A percentile compares a stretch with the other conserved stretches of the same genome.
Evolutionary conservation across 2,113 vertebrate genomes (phyloP).

Genomic region (Perognathus longimembris): DNA sequence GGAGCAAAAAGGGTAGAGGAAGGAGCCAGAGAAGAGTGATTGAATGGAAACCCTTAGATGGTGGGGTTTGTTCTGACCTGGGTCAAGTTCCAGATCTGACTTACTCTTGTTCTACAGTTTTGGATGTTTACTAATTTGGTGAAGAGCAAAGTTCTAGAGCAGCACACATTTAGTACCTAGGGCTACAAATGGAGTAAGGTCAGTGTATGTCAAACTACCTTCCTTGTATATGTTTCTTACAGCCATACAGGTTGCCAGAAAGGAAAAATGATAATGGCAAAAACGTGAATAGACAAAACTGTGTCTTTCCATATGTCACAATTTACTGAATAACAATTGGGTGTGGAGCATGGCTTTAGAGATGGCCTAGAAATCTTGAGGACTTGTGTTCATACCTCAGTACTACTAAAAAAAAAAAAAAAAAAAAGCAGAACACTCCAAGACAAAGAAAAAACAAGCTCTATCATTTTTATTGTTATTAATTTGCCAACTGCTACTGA

Average conservation of each 20-base stretch:
- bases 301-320: too few species aligned
- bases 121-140: background rate
- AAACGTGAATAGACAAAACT: too few species aligned
- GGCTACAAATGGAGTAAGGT: background rate
- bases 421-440: too few species aligned
- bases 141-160: background rate
- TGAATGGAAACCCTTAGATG: slow-evolving; percentile 5
- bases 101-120: background rate
- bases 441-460: too few species aligned
- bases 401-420: too few species aligned
- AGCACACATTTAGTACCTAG: background rate
- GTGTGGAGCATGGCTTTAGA: too few species aligned
- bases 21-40: slow-evolving; percentile 3
- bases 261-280: background rate
- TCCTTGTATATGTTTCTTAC: background rate
- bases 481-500: too few species aligned
- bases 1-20: background rate
- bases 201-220: slow-evolving; percentile 20
- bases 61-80: background rate
- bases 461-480: too few species aligned
- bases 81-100: background rate
- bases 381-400: too few species aligned
- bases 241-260: background rate
- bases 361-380: too few species aligned
- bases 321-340: too few species aligned